Evolutionary conservation across 2,797 vertebrate genomes (phyloP).

Genomic region (Peromyscus melanophrys): DNA sequence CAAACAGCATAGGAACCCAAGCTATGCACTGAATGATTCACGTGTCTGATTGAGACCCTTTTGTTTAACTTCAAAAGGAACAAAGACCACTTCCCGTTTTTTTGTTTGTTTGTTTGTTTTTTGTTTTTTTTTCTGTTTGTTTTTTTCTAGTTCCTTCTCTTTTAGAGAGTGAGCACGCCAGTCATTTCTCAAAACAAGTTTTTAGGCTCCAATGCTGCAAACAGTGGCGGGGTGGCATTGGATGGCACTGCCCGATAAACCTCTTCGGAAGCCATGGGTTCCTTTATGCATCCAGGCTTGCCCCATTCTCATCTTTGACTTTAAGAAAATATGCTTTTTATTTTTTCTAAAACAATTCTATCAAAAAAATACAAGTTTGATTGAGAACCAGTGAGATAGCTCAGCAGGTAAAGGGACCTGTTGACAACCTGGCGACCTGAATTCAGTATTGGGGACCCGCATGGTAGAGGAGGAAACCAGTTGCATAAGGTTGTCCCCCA

Average conservation of each 20-base stretch:
- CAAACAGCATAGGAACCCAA: background rate
- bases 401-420: background rate
- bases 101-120: background rate
- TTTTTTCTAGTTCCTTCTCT: background rate
- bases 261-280: background rate
- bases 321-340: background rate
- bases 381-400: background rate
- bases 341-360: background rate
- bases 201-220: background rate
- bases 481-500: no score
- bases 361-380: background rate
- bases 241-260: background rate
- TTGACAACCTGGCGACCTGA: background rate
- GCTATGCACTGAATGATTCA: background rate
- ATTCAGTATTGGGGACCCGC: background rate
- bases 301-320: background rate
- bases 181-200: background rate
- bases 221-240: background rate
- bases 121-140: no score
- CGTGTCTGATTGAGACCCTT: background rate
- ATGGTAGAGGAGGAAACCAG: no score
- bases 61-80: background rate
- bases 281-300: background rate
- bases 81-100: background rate
- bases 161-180: background rate